Evolutionary conservation across 2,113 vertebrate genomes (phyloP).

Genomic region (Prietella phreatophila): DNA sequence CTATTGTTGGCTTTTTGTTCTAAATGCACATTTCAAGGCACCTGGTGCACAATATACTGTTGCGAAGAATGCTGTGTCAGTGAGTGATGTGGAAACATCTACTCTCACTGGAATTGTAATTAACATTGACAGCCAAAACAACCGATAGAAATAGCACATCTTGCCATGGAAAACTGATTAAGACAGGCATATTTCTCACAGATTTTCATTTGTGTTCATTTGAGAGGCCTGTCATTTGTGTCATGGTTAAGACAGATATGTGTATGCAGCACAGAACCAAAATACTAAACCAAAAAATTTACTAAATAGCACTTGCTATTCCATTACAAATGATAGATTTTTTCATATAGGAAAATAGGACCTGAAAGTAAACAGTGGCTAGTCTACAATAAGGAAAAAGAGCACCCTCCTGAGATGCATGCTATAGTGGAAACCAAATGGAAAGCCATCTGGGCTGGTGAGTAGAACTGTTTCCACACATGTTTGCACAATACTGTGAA

Average conservation of each 20-base stretch:
- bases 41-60: background rate
- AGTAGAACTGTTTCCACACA: slow-evolving; percentile 29
- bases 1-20: background rate
- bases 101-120: slow-evolving; percentile 42
- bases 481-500: background rate
- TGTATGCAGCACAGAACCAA: slow-evolving; percentile 6
- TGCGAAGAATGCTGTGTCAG: background rate
- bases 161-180: slow-evolving; percentile 7
- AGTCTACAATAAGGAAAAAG: background rate
- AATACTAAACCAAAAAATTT: background rate
- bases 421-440: slow-evolving; percentile 6
- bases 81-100: slow-evolving; percentile 14
- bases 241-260: slow-evolving; percentile 4
- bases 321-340: background rate
- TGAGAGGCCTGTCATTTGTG: slow-evolving; percentile 41
- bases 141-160: slow-evolving; percentile 8
- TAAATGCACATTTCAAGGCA: background rate
- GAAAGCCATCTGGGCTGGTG: slow-evolving; percentile 31
- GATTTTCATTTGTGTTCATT: slow-evolving; percentile 27
- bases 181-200: slow-evolving; percentile 26
- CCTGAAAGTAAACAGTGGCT: slow-evolving; percentile 18
- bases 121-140: slow-evolving; percentile 16
- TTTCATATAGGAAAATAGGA: slow-evolving; percentile 13
- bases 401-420: background rate
- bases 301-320: slow-evolving; percentile 6